These are phyloP conservation scores for Gastrophryne carolinensis DNA, from an alignment of 2,797 vertebrate species.

Conservation along the genomic window DNA sequence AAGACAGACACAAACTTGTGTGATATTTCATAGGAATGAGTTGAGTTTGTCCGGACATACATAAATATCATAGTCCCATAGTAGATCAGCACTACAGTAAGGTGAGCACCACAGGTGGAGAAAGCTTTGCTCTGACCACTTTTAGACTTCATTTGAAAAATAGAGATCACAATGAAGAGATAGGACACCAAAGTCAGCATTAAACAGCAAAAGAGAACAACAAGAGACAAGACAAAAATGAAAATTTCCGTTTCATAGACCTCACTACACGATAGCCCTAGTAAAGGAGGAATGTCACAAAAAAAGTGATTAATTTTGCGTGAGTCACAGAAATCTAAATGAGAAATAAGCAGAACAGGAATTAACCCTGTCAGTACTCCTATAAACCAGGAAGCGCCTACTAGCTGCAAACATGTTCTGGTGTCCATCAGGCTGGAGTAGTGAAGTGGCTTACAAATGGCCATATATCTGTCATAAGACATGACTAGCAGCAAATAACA, in stretches of 20 bases:
- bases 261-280: constrained; percentile 48
- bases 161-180: constrained; percentile 26
- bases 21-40: constrained; percentile 47
- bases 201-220: constrained; percentile 35
- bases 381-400: constrained; percentile 52
- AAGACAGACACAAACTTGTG: constrained; percentile 56
- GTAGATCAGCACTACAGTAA: constrained; percentile 49
- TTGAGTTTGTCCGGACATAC: constrained; percentile 55
- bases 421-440: constrained; percentile 55
- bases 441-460: constrained; percentile 57
- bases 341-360: constrained; percentile 29
- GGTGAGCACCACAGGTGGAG: constrained; percentile 46
- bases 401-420: constrained; percentile 51
- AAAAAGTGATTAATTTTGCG: constrained; percentile 45
- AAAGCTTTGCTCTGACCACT: constrained; percentile 17
- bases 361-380: constrained; percentile 50
- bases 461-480: constrained; percentile 57
- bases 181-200: constrained; percentile 44
- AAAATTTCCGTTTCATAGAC: constrained; percentile 38
- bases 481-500: constrained; percentile 57
- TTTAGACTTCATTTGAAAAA: constrained; percentile 19
- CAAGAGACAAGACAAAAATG: constrained; percentile 36
- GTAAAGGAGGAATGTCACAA: constrained; percentile 45
- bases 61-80: constrained; percentile 57
- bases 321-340: constrained; percentile 45